Evolutionary conservation across 2,113 vertebrate species (phyloP), one percentile per base, ranked within the genome.

Genomic region (Erinaceus europaeus): DNA sequence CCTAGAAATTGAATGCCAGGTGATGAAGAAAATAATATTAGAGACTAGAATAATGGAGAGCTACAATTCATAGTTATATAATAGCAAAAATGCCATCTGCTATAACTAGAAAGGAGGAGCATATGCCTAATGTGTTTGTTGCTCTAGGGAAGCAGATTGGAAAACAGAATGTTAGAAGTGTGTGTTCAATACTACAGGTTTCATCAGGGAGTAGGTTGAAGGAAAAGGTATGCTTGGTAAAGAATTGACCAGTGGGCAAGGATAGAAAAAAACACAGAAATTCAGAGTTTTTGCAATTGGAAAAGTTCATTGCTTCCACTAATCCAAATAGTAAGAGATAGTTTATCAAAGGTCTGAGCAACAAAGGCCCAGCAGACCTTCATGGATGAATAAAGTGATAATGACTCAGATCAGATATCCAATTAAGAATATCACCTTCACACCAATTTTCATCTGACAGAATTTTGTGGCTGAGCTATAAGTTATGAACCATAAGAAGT

Each of bases 1-100:
- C 53, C 44, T 82, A 61, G 64, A 91, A 57, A 17, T 69, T 77
- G 36, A 1, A 6, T 77, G 25, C 29, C 50, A 68, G 52, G 10
- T 84, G 34, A 81, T 71, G 46, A 84, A 67, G 50, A 90, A 82
- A 84, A 40, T 65, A 34, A 1, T 65, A 61, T 40, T 69, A 86
- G 71, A 88, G 34, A 23, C 32, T 25, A 40, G 32, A 44, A 65
- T 13, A 59, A 40, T 40, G 6, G 12, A 61, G 27, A 74, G 40
- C 21, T 20, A 36, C 48, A 73, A 57, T 13, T 52, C 25, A 40
- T 20, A 48, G 38, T 53, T 61, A 42, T 7, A 4, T 32, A 50
- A 75, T 52, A 72, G 27, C 67, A 79, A 75, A 80, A 69, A 13
- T 13, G 8, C 68, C 89, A 87, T 55, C 65, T 64, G 68, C 78